phyloP scores from a whole-genome alignment of 2,113 vertebrate genomes.

The Heterotilapia buettikoferi region DNA sequence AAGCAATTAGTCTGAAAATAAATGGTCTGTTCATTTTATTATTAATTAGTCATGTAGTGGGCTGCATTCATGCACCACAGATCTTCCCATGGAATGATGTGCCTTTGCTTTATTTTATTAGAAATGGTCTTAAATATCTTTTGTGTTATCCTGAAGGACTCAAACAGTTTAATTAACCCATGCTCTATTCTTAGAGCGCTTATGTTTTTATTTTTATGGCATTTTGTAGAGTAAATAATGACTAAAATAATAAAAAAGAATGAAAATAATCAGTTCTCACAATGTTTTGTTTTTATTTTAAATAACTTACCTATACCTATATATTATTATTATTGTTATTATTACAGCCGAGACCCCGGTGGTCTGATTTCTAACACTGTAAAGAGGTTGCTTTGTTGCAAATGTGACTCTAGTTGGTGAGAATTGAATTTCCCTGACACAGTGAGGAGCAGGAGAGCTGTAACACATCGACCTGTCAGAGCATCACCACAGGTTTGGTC shows the following conservation, averaged over 20 bases:
- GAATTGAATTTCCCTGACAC: slow-evolving; percentile 43
- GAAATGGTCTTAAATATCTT: background rate
- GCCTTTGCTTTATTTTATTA: background rate
- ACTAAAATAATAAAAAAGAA: background rate
- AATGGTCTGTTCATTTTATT: background rate
- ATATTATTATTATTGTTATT: background rate
- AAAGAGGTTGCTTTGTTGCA: background rate
- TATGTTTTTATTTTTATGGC: background rate
- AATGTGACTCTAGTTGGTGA: background rate
- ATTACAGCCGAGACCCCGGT: background rate
- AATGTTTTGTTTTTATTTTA: background rate
- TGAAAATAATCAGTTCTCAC: background rate
- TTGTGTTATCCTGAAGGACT: background rate
- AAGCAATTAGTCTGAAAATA: background rate
- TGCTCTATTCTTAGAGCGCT: background rate
- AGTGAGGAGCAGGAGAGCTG: background rate
- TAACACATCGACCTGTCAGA: background rate
- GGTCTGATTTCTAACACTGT: background rate
- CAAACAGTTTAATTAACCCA: background rate
- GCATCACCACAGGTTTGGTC: background rate
- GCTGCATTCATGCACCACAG: background rate
- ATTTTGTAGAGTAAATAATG: background rate
- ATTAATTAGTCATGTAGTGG: background rate
- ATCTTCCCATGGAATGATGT: background rate
- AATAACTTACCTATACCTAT: background rate